phyloP scores from a whole-genome alignment of 2,113 vertebrate genomes.

The Damaliscus lunatus region DNA sequence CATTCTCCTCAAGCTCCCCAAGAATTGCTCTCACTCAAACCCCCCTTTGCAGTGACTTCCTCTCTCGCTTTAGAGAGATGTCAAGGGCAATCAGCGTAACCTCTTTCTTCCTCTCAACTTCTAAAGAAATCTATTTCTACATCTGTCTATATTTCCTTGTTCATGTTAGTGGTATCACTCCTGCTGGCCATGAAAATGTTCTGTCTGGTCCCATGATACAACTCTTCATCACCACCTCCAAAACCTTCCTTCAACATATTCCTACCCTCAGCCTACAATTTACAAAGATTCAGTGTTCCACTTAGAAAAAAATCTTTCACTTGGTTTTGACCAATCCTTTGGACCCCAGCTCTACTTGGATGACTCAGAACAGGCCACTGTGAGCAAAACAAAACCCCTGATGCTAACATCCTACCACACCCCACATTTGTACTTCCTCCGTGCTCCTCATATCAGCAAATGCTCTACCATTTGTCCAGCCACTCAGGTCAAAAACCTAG shows the following conservation, averaged over 20 bases:
- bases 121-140: background rate
- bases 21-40: background rate
- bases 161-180: background rate
- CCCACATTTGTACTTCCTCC: background rate
- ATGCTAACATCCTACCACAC: background rate
- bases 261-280: background rate
- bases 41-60: background rate
- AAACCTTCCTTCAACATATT: background rate
- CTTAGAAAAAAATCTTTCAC: background rate
- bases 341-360: background rate
- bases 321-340: background rate
- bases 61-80: background rate
- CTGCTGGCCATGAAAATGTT: background rate
- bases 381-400: background rate
- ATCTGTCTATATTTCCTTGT: background rate
- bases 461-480: background rate
- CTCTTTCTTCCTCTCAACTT: background rate
- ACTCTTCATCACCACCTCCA: background rate
- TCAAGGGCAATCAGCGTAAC: background rate
- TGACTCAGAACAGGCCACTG: background rate
- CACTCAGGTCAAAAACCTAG: background rate
- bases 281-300: background rate
- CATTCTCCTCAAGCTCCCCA: background rate
- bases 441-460: background rate
- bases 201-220: background rate